phyloP scores from a whole-genome alignment of 2,113 vertebrate species.

The Cisticola juncidis region DNA sequence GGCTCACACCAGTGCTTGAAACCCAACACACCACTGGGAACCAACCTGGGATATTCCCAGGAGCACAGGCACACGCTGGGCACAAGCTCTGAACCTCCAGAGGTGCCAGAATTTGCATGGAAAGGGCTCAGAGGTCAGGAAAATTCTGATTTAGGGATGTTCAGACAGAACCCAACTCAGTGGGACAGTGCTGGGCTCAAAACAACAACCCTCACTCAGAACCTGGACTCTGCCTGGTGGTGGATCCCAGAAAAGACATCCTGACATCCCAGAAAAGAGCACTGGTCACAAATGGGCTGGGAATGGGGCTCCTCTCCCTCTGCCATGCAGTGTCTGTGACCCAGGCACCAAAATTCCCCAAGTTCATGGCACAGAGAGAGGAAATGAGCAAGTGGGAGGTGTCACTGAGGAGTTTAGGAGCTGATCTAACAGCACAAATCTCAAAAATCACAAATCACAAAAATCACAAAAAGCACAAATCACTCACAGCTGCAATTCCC shows the following conservation, averaged over 20 bases:
- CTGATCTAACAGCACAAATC: background rate
- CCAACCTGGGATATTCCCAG: background rate
- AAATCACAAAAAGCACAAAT: too few species aligned
- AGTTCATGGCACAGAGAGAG: background rate
- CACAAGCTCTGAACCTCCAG: background rate
- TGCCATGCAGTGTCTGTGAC: background rate
- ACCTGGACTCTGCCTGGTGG: background rate
- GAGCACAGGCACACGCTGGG: background rate
- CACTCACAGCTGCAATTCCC: background rate
- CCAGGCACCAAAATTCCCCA: background rate
- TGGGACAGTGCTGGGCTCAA: background rate
- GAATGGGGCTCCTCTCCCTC: background rate
- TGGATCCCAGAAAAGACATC: background rate
- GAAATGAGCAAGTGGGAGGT: background rate
- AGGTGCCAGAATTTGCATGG: background rate
- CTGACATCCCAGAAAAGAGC: background rate
- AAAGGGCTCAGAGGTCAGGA: background rate
- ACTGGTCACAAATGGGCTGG: background rate
- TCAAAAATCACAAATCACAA: too few species aligned
- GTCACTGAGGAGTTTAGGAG: background rate
- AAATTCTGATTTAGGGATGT: background rate
- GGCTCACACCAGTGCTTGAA: background rate
- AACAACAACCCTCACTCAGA: background rate
- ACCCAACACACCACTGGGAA: accelerated
- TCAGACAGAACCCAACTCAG: background rate